phyloP scores from a whole-genome alignment of 2,888 invertebrate genomes.

The Dicyrtoma fusca region DNA sequence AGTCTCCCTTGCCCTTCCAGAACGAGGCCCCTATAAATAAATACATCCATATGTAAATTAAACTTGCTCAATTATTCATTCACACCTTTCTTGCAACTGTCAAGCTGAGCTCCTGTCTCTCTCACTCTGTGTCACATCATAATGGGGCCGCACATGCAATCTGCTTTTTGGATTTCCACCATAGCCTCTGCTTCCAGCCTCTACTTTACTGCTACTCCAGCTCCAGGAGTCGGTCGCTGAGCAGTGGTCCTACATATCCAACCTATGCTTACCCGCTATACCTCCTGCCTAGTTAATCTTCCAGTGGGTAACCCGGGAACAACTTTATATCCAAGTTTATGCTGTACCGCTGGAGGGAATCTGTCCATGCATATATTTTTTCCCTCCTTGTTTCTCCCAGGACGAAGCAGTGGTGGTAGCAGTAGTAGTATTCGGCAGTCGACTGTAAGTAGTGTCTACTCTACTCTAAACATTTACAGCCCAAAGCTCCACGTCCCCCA shows the following conservation, averaged over 20 bases:
- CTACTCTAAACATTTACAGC: no score
- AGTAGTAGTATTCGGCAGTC: no score
- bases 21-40: slow-evolving; percentile 78
- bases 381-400: no score
- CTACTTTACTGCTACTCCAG: neutral
- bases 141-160: slow-evolving; percentile 34
- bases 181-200: slow-evolving; percentile 1
- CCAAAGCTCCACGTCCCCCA: no score
- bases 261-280: neutral
- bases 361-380: no score
- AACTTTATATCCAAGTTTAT: no score
- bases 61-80: slow-evolving; percentile 52
- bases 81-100: slow-evolving; percentile 28
- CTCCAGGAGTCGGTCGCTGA: neutral
- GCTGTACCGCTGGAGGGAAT: no score
- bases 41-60: slow-evolving; percentile 46
- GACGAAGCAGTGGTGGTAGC: no score
- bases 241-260: neutral
- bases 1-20: slow-evolving; percentile 85
- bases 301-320: neutral
- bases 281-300: slow-evolving; percentile 1
- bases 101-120: slow-evolving; percentile 17
- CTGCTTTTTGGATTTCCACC: neutral
- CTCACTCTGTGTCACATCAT: slow-evolving; percentile 22
- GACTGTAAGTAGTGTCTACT: no score